Evolutionary conservation across 2,888 invertebrate genomes (phyloP).

Genomic region (Andricus curvator): DNA sequence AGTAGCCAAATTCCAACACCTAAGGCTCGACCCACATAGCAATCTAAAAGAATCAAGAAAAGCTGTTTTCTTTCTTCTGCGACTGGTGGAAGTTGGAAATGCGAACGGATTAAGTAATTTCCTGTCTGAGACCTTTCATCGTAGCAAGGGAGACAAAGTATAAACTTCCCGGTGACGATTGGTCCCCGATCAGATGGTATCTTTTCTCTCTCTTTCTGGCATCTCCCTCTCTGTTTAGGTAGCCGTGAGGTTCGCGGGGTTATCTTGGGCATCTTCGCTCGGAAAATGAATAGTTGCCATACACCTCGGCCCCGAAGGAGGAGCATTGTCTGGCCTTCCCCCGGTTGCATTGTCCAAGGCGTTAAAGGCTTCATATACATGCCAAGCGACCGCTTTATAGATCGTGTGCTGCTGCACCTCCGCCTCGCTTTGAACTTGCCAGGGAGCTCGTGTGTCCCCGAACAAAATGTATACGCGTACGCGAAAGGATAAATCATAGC

Average conservation of each 20-base stretch:
- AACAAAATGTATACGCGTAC: conserved; percentile 41
- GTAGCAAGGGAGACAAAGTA: conserved; percentile 10
- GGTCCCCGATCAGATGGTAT: conserved; percentile 16
- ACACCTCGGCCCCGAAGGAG: conserved; percentile 51
- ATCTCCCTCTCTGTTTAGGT: conserved; percentile 52
- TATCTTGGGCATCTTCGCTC: conserved; percentile 64
- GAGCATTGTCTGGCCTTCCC: conserved; percentile 62
- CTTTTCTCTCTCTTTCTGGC: conserved; percentile 30
- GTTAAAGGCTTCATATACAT: conserved; percentile 73
- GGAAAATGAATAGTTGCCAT: conserved; percentile 70
- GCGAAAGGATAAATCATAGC: conserved; percentile 44
- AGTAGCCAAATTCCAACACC: conserved; percentile 6
- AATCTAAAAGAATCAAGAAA: background rate
- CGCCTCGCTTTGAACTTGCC: conserved; percentile 30
- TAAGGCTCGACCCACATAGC: background rate
- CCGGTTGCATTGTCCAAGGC: conserved; percentile 69
- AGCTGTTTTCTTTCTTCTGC: background rate
- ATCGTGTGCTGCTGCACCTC: conserved; percentile 47
- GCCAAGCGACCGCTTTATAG: conserved; percentile 57
- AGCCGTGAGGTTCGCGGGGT: conserved; percentile 61
- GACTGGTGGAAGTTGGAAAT: background rate
- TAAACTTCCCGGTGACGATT: conserved; percentile 16
- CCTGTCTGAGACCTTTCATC: conserved; percentile 17
- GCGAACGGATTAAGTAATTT: conserved; percentile 20
- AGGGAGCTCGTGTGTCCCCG: conserved; percentile 45